Conservation (phyloP, 2,113 vertebrate genomes). For the Climacteris rufus region DNA sequence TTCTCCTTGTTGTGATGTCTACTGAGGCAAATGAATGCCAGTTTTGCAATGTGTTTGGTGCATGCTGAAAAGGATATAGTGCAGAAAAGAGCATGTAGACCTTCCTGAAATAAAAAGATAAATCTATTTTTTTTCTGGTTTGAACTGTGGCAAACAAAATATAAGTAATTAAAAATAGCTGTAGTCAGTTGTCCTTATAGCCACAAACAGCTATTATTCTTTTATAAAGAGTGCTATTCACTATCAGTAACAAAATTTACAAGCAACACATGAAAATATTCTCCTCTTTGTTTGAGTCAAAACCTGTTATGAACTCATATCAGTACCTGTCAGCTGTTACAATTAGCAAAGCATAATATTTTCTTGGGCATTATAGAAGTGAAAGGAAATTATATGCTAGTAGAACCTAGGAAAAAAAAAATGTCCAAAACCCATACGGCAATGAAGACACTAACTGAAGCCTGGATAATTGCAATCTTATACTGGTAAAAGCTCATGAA, state of each 20-base stretch:
- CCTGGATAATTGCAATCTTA: neutral
- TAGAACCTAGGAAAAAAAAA: neutral
- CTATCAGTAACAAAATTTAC: neutral
- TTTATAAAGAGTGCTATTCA: neutral
- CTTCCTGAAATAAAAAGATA: constrained; percentile 23
- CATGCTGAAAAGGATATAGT: neutral
- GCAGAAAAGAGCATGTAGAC: neutral
- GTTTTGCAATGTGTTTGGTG: neutral
- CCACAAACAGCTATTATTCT: neutral
- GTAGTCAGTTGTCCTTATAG: neutral
- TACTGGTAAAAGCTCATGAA: neutral
- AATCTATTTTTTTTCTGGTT: neutral
- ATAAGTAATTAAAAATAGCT: constrained; percentile 1
- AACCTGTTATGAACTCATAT: neutral
- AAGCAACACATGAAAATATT: neutral
- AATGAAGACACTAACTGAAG: neutral
- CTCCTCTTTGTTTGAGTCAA: neutral
- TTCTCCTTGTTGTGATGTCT: neutral
- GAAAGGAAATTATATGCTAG: neutral
- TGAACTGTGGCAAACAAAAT: neutral
- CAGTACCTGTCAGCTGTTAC: neutral
- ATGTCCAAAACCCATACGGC: neutral
- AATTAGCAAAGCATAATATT: neutral
- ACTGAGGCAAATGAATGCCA: neutral
- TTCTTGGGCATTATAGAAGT: neutral